phyloP scores from a whole-genome alignment of 2,888 invertebrate genomes.

The Tortricodes alternella region DNA sequence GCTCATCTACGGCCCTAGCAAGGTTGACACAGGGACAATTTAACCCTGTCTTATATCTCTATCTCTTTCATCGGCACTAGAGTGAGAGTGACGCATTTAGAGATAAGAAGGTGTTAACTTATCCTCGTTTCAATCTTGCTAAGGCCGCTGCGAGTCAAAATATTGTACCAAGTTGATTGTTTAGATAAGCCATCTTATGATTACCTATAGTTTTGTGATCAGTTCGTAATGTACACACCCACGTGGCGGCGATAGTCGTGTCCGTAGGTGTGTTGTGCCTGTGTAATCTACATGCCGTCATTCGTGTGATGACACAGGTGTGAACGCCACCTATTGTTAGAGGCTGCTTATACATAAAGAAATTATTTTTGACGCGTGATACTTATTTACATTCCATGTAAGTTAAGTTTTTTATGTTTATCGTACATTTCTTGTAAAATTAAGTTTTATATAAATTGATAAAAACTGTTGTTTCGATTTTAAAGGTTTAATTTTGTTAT shows the following conservation, averaged over 20 bases:
- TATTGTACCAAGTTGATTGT: background rate
- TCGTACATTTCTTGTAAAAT: background rate
- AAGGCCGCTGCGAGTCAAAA: background rate
- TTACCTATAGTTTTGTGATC: constrained; percentile 15
- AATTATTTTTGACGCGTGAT: constrained; percentile 8
- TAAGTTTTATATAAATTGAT: background rate
- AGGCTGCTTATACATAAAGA: background rate
- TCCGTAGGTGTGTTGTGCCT: background rate
- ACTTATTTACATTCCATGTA: constrained; percentile 44
- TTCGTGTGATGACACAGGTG: constrained; percentile 35
- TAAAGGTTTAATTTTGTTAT: constrained; percentile 21
- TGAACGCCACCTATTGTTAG: background rate
- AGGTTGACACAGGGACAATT: no score
- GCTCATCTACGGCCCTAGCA: no score
- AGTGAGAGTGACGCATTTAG: no score
- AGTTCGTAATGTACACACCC: constrained; percentile 8
- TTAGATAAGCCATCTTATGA: constrained; percentile 5
- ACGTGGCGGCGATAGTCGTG: constrained; percentile 9
- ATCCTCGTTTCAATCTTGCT: no score
- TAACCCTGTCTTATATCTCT: no score
- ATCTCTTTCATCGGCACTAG: no score
- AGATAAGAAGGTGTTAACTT: no score
- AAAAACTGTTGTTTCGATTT: constrained; percentile 9
- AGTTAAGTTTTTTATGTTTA: constrained; percentile 34
- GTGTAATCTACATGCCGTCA: constrained; percentile 13